A percentile compares a stretch with the other conserved stretches of the same genome.
Evolutionary conservation across 2,113 vertebrate genomes (phyloP).

Genomic region (Lepus timidus): DNA sequence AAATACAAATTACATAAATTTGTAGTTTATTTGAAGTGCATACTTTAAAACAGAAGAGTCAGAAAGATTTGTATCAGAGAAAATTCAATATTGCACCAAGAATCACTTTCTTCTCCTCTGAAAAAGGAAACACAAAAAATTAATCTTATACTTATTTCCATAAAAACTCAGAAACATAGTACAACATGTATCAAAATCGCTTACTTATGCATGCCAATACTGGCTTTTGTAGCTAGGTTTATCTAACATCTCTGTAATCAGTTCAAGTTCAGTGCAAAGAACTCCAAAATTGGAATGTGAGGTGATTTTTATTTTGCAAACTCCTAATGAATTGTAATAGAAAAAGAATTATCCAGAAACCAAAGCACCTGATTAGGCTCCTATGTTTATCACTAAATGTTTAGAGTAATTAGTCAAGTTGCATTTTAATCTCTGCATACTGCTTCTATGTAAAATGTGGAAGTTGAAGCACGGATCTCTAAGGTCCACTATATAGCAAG

Average conservation of each 20-base stretch:
- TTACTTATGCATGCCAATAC: not conserved
- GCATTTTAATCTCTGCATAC: slow-evolving; percentile 30
- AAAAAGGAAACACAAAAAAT: not conserved
- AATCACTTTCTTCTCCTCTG: slow-evolving; percentile 22
- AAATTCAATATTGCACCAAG: slow-evolving; percentile 17
- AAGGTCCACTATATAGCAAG: not conserved
- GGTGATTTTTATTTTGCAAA: not conserved
- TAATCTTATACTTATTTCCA: not conserved
- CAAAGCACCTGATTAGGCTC: slow-evolving; percentile 18
- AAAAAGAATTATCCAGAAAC: not conserved
- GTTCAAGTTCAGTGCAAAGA: not conserved
- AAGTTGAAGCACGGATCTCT: not conserved
- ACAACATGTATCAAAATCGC: not conserved
- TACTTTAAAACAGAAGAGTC: slow-evolving; percentile 28
- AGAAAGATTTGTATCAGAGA: not conserved
- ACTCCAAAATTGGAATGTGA: not conserved
- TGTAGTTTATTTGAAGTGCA: no score
- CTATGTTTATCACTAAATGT: slow-evolving; percentile 52
- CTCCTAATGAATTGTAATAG: not conserved
- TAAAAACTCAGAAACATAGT: not conserved
- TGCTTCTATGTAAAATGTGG: not conserved
- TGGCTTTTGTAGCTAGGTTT: not conserved
- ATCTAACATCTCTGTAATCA: not conserved
- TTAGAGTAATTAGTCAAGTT: slow-evolving; percentile 26
- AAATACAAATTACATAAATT: no score